Percentiles rank a stretch among this genome's conserved stretches.
These are phyloP conservation scores for Zapornia atra DNA, from an alignment of 2,113 vertebrate species.

Conservation along the genomic window DNA sequence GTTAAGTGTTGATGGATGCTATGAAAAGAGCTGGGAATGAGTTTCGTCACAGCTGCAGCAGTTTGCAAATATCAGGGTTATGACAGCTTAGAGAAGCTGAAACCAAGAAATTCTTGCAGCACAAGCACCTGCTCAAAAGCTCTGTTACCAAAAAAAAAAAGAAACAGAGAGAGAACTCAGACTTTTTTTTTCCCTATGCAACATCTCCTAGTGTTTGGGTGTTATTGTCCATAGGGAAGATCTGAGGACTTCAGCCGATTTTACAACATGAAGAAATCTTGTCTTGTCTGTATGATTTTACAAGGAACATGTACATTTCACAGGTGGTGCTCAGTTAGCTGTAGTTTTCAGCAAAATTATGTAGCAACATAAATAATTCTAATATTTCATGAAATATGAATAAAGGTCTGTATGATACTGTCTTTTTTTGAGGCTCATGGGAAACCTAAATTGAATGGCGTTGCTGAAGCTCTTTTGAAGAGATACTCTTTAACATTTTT, in stretches of 20 bases:
- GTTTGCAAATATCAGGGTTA: not conserved
- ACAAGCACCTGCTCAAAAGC: not conserved
- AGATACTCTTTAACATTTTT: not conserved
- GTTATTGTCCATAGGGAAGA: not conserved
- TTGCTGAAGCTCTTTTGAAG: conserved; percentile 20
- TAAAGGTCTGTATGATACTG: not conserved
- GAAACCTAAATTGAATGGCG: conserved; percentile 3
- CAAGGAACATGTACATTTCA: not conserved
- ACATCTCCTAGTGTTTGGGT: not conserved
- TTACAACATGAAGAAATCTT: not conserved
- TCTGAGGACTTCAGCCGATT: not conserved
- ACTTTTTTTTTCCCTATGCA: not conserved
- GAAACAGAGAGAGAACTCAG: not conserved
- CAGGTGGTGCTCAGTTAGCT: not conserved
- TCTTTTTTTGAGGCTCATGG: not conserved
- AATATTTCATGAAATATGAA: conserved; percentile 33
- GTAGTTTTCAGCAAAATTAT: conserved; percentile 9
- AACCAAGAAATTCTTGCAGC: not conserved
- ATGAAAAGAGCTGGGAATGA: not conserved
- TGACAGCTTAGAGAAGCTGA: not conserved
- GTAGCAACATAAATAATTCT: conserved; percentile 26
- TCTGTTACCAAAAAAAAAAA: not conserved
- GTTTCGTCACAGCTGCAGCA: not conserved
- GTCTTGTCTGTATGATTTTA: not conserved
- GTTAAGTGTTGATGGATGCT: not conserved